Evolutionary conservation across 2,113 vertebrate species (phyloP).

Genomic region (Delphinapterus leucas): DNA sequence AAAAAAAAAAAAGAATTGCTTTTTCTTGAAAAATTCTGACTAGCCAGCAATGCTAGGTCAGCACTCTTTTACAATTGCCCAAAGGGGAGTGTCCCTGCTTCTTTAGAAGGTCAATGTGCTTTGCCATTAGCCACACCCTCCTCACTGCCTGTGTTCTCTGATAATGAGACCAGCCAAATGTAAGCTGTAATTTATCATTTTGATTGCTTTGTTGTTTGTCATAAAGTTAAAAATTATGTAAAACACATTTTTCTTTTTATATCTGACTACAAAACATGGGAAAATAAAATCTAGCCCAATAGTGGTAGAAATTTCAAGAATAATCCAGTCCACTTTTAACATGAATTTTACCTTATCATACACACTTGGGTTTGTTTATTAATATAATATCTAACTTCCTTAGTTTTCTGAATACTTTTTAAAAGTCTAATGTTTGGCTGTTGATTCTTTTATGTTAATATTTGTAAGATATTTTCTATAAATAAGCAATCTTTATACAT

Average conservation of each 20-base stretch:
- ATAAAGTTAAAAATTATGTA: not conserved
- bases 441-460: not conserved
- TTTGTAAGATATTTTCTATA: not conserved
- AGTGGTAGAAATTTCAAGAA: not conserved
- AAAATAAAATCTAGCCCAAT: not conserved
- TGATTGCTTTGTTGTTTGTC: not conserved
- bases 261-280: not conserved
- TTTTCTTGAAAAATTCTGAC: not conserved
- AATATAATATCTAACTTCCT: not conserved
- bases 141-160: not conserved
- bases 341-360: not conserved
- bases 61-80: not conserved
- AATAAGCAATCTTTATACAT: not conserved
- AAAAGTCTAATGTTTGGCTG: not conserved
- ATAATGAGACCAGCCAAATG: not conserved
- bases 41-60: not conserved
- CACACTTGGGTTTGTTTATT: not conserved
- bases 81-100: not conserved
- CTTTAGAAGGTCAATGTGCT: not conserved
- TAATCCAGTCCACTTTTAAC: not conserved
- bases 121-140: not conserved
- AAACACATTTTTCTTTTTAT: not conserved
- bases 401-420: not conserved
- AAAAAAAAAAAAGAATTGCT: no score
- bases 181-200: not conserved